These are phyloP conservation scores for Pagetopsis macropterus DNA, from an alignment of 2,797 vertebrate species.

Conservation along the genomic window DNA sequence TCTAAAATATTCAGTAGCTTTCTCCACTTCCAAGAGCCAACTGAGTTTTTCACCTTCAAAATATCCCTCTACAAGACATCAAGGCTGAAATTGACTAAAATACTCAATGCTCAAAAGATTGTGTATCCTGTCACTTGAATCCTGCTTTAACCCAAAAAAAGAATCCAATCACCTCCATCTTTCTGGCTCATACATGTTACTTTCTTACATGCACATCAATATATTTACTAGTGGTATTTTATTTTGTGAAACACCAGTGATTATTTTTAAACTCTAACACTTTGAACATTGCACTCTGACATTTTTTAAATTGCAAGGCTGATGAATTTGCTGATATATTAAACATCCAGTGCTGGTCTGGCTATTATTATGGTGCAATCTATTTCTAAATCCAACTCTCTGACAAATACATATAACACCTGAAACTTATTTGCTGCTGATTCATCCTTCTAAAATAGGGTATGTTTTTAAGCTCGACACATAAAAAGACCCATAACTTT, in stretches of 20 bases:
- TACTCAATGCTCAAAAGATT: background rate
- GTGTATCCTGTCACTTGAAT: background rate
- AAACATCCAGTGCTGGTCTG: background rate
- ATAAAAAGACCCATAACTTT: slow-evolving; percentile 14
- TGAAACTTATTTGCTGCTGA: slow-evolving; percentile 7
- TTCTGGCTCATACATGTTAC: background rate
- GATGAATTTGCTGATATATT: background rate
- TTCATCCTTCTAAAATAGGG: slow-evolving; percentile 8
- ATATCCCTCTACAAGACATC: background rate
- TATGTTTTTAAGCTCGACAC: slow-evolving; percentile 14
- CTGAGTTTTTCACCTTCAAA: slow-evolving; percentile 5
- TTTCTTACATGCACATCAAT: slow-evolving; percentile 10
- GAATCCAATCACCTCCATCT: background rate
- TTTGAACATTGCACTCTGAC: background rate
- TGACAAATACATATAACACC: background rate
- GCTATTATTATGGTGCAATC: background rate
- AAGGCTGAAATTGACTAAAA: slow-evolving; percentile 8
- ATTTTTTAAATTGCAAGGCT: background rate
- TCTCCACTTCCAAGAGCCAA: slow-evolving; percentile 9
- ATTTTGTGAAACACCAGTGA: background rate
- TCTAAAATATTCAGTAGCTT: slow-evolving; percentile 9
- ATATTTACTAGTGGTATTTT: slow-evolving; percentile 8
- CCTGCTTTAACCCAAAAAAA: slow-evolving; percentile 5
- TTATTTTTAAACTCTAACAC: too few species aligned
- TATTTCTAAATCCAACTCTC: background rate